phyloP scores from a whole-genome alignment of 2,113 vertebrate genomes.

The Phocoena phocoena region DNA sequence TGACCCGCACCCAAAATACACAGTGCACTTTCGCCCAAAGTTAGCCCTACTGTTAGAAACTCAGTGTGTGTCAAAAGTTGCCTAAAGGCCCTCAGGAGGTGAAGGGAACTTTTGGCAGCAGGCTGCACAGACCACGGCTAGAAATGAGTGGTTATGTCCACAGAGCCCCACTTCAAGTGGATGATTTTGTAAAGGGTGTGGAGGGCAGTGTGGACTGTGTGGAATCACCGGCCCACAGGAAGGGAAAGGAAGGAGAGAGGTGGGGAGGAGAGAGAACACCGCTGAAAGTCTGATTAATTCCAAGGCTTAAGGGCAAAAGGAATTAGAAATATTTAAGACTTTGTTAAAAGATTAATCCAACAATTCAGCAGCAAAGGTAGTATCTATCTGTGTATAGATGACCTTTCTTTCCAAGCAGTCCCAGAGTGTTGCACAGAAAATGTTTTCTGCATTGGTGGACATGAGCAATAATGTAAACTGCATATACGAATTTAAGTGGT shows the following conservation, averaged over 20 bases:
- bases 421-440: background rate
- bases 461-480: background rate
- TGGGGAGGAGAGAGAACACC: background rate
- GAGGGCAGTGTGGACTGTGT: background rate
- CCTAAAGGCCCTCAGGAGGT: background rate
- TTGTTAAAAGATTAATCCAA: conserved; percentile 67
- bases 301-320: conserved; percentile 24
- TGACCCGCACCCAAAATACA: background rate
- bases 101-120: background rate
- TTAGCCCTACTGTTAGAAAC: conserved; percentile 60
- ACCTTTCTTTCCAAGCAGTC: background rate
- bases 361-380: background rate
- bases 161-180: background rate
- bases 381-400: background rate
- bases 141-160: background rate
- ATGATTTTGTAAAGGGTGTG: background rate
- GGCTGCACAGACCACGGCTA: background rate
- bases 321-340: conserved; percentile 59
- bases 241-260: background rate
- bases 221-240: background rate
- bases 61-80: background rate
- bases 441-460: background rate
- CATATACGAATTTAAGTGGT: background rate
- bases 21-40: background rate
- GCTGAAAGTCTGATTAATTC: background rate